A percentile compares a stretch with the other conserved stretches of the same genome.
These are phyloP conservation scores for Melanargia galathea DNA, from an alignment of 2,888 invertebrate genomes.

Conservation along the genomic window DNA sequence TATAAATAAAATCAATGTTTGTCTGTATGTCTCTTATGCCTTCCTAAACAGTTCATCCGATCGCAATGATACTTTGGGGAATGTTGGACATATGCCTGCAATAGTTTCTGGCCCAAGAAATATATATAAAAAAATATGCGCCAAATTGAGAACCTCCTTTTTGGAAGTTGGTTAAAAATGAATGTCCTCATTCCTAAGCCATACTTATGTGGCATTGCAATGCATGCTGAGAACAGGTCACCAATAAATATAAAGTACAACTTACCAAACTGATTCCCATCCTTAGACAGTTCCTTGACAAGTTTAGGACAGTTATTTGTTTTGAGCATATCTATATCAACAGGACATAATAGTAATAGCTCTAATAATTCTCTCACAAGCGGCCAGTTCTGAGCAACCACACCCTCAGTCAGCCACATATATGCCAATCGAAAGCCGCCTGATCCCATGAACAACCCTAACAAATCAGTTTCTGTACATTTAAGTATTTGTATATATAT, in stretches of 20 bases:
- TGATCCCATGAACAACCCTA: conserved; percentile 93
- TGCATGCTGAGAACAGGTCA: too few relatives aligned
- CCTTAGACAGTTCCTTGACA: conserved; percentile 93
- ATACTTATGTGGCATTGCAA: too few relatives aligned
- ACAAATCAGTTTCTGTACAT: conserved; percentile 90
- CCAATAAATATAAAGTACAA: not conserved
- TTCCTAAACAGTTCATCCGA: too few relatives aligned
- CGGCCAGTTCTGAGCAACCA: conserved; percentile 91
- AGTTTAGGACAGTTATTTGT: conserved; percentile 96
- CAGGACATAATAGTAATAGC: conserved; percentile 92
- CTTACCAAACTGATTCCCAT: conserved; percentile 91
- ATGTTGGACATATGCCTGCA: too few relatives aligned
- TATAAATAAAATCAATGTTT: too few relatives aligned
- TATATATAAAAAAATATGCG: too few relatives aligned
- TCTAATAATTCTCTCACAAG: conserved; percentile 93
- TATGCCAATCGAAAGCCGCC: conserved; percentile 97
- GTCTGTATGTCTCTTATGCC: too few relatives aligned
- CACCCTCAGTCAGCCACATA: conserved; percentile 94
- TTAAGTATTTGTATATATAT: conserved; percentile 96
- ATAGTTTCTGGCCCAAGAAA: too few relatives aligned
- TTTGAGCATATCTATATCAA: conserved; percentile 94
- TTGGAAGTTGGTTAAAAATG: too few relatives aligned
- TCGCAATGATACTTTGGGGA: too few relatives aligned
- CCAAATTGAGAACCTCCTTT: too few relatives aligned
- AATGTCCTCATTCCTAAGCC: too few relatives aligned